Evolutionary conservation across 2,888 invertebrate genomes (phyloP).

Genomic region (Hermaeophaga mercurialis): DNA sequence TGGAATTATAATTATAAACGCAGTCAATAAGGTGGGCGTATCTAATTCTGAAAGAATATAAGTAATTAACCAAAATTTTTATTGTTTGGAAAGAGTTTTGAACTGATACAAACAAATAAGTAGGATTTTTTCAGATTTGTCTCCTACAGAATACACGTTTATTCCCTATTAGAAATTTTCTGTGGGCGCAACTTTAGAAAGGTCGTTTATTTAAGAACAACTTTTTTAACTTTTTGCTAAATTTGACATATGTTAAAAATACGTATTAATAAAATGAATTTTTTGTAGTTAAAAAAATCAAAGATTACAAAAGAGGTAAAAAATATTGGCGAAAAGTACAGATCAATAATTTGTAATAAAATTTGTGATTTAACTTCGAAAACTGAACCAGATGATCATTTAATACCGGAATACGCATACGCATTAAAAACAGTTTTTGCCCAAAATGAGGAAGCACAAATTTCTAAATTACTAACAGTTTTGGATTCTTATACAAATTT

Average conservation of each 20-base stretch:
- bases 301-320: slow-evolving; percentile 44
- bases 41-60: too few species aligned
- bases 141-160: too few species aligned
- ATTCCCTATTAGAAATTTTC: too few species aligned
- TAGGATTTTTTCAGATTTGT: too few species aligned
- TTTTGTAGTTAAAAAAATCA: slow-evolving; percentile 45
- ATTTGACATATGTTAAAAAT: too few species aligned
- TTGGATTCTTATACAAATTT: slow-evolving; percentile 39
- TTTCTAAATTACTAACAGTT: slow-evolving; percentile 35
- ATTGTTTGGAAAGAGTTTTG: too few species aligned
- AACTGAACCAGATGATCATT: slow-evolving; percentile 28
- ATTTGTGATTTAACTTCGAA: slow-evolving; percentile 40
- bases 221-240: too few species aligned
- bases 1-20: slow-evolving; percentile 41
- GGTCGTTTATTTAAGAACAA: too few species aligned
- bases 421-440: slow-evolving; percentile 39
- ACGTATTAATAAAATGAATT: too few species aligned
- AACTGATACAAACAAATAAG: too few species aligned
- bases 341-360: slow-evolving; percentile 39
- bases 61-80: too few species aligned
- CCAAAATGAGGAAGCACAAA: slow-evolving; percentile 36
- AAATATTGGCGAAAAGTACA: slow-evolving; percentile 36
- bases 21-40: slow-evolving; percentile 47
- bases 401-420: slow-evolving; percentile 33
- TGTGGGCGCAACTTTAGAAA: too few species aligned